These are phyloP conservation scores for Acropternis orthonyx DNA, from an alignment of 2,797 vertebrate genomes.

Conservation along the genomic window DNA sequence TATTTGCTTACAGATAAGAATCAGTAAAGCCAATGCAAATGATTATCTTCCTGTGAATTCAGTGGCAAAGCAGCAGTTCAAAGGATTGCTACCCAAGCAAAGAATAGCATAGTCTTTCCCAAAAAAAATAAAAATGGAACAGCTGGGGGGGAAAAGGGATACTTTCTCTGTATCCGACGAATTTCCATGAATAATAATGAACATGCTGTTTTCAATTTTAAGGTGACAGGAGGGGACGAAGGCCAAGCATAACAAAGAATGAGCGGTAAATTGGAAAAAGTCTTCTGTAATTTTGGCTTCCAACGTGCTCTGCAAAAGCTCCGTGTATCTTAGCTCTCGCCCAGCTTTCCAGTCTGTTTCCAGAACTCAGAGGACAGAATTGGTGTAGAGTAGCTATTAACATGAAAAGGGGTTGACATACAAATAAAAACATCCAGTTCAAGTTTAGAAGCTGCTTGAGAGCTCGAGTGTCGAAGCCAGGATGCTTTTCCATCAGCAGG, in stretches of 20 bases:
- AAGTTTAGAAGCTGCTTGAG: background rate
- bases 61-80: background rate
- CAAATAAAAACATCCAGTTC: background rate
- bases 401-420: background rate
- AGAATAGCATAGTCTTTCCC: constrained; percentile 12
- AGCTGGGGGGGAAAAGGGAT: background rate
- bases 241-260: constrained; percentile 49
- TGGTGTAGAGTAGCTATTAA: background rate
- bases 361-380: background rate
- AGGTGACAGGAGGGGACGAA: constrained; percentile 39
- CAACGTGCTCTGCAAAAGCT: constrained; percentile 4
- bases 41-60: background rate
- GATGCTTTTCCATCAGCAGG: background rate
- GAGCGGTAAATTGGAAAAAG: constrained; percentile 51
- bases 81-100: background rate
- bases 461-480: background rate
- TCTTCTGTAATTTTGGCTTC: constrained; percentile 32
- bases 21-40: background rate
- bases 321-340: background rate
- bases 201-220: constrained; percentile 57
- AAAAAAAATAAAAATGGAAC: constrained; percentile 30
- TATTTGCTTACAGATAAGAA: background rate
- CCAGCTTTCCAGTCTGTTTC: constrained; percentile 27
- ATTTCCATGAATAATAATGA: constrained; percentile 65
- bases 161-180: background rate